Evolutionary conservation across 2,888 invertebrate genomes (phyloP).

Genomic region (Ophion slaviceki): DNA sequence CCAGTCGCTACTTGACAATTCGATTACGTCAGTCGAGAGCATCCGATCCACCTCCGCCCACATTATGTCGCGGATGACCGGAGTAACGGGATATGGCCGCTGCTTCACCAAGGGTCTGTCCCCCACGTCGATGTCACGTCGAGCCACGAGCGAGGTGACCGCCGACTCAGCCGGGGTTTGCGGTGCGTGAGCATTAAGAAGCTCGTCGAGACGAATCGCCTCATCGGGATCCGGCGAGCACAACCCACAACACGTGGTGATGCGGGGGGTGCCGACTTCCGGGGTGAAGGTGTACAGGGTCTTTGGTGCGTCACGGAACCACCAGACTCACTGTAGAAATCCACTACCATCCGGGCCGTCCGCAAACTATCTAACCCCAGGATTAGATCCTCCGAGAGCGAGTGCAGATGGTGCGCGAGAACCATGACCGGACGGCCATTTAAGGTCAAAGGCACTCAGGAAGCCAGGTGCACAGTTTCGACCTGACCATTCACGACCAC

Average conservation of each 20-base stretch:
- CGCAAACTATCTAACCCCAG: conserved; percentile 39
- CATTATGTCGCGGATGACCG: background rate
- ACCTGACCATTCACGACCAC: background rate
- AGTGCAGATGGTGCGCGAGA: conserved; percentile 7
- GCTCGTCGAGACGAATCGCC: background rate
- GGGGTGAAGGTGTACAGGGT: background rate
- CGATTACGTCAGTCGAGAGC: background rate
- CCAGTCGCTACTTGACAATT: background rate
- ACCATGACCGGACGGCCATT: background rate
- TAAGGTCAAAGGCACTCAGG: background rate
- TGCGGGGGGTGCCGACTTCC: background rate
- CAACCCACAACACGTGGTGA: conserved; percentile 29
- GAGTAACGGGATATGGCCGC: conserved; percentile 25
- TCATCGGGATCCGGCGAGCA: background rate
- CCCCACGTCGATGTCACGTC: background rate
- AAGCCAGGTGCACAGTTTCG: background rate
- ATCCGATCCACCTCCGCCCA: conserved; percentile 21
- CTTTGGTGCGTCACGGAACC: conserved; percentile 16
- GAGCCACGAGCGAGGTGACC: background rate
- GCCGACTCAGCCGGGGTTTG: background rate
- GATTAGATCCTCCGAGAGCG: conserved; percentile 33
- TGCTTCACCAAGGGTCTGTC: background rate
- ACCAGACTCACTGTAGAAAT: conserved; percentile 31
- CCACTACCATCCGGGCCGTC: conserved; percentile 21
- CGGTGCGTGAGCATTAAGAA: background rate